Conservation (phyloP, 2,113 vertebrate species). For the Pelvicachromis taeniatus region DNA sequence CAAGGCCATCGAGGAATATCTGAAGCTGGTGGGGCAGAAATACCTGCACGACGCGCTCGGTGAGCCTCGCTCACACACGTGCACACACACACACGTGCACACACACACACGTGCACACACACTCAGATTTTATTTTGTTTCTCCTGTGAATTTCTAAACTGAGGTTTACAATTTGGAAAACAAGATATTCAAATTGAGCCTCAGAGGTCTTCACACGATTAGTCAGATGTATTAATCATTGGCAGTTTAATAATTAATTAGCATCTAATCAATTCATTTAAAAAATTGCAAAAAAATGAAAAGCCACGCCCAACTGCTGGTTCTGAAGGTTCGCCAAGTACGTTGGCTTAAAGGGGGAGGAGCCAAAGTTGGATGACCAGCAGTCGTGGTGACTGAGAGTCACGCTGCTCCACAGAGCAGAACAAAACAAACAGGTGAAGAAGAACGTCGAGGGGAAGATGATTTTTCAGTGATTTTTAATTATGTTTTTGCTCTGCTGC, state of each 20-base stretch:
- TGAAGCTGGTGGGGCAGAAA: slow-evolving; percentile 94
- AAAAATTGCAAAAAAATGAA: too few relatives aligned
- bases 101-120: fast-evolving
- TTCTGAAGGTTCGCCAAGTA: background rate
- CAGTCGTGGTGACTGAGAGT: too few relatives aligned
- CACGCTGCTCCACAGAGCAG: background rate
- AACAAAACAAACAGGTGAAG: background rate
- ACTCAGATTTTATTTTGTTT: too few relatives aligned
- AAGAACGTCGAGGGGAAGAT: background rate
- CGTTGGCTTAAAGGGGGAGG: background rate
- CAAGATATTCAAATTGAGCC: background rate
- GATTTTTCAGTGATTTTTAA: background rate
- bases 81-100: fast-evolving
- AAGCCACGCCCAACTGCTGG: background rate
- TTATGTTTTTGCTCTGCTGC: background rate
- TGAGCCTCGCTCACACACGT: slow-evolving; percentile 52
- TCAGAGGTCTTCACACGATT: background rate
- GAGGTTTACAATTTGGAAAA: background rate
- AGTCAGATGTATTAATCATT: fast-evolving
- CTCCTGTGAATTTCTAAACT: background rate
- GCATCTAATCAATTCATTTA: too few relatives aligned
- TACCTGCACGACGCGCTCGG: slow-evolving; percentile 94
- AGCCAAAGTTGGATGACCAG: background rate
- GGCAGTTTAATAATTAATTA: too few relatives aligned
- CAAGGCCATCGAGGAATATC: slow-evolving; percentile 95